A percentile compares a stretch with the other conserved stretches of the same genome.
These are phyloP conservation scores for Sebastes iracundus DNA, from an alignment of 2,797 vertebrate species.

Conservation along the genomic window DNA sequence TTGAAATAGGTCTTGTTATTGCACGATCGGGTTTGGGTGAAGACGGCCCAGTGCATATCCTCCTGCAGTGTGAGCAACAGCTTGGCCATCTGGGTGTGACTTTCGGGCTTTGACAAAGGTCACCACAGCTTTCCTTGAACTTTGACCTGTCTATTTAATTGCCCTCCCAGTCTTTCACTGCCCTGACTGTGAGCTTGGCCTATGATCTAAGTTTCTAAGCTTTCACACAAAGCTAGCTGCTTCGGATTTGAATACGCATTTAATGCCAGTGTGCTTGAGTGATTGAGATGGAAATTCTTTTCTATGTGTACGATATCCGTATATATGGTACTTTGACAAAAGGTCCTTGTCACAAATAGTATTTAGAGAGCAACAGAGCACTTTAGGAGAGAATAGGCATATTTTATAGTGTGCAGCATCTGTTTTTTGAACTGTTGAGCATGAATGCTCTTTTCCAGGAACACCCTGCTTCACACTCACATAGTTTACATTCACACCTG, in stretches of 20 bases:
- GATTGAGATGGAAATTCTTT: not conserved
- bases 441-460: not conserved
- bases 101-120: constrained; percentile 55
- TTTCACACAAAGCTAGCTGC: constrained; percentile 1
- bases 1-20: not conserved
- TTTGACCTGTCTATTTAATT: constrained; percentile 51
- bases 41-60: not conserved
- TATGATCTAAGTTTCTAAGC: constrained; percentile 33
- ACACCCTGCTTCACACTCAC: not conserved
- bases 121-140: constrained; percentile 43
- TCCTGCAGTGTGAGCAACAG: constrained; percentile 28
- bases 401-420: not conserved
- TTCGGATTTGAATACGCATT: constrained; percentile 21
- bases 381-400: not conserved
- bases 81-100: constrained; percentile 52
- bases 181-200: constrained; percentile 24
- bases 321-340: not conserved
- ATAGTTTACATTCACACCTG: not conserved
- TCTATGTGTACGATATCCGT: not conserved
- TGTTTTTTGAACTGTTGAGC: not conserved
- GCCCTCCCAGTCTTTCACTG: constrained; percentile 19
- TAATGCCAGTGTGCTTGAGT: not conserved
- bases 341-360: not conserved
- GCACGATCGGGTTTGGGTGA: not conserved
- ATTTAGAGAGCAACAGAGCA: not conserved